Conservation (phyloP, 1,140 invertebrate genomes). For the Augochlora pura region DNA sequence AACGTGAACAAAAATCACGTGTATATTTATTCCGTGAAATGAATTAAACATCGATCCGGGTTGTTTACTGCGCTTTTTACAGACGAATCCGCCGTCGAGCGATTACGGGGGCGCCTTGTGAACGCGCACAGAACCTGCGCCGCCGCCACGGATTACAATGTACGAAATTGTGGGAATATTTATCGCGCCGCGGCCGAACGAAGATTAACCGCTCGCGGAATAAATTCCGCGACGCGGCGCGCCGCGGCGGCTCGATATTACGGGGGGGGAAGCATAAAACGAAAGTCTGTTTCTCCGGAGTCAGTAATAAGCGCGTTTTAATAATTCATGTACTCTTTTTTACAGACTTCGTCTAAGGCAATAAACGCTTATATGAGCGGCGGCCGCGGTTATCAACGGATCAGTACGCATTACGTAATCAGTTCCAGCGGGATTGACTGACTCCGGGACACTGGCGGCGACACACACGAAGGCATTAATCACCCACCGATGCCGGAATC, state of each 20-base stretch:
- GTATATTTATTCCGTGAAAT: too few relatives aligned
- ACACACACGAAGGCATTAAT: background rate
- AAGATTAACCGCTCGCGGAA: background rate
- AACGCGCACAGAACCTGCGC: too few relatives aligned
- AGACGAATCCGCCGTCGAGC: too few relatives aligned
- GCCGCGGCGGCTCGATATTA: background rate
- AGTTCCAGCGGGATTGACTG: background rate
- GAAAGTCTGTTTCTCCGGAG: background rate
- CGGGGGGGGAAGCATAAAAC: background rate
- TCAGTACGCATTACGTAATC: background rate
- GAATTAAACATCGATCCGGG: too few relatives aligned
- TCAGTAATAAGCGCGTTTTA: slow-evolving; percentile 7
- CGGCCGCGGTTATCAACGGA: background rate
- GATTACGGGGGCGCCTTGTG: too few relatives aligned
- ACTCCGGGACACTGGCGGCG: background rate
- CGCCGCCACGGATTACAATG: background rate
- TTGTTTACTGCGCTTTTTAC: too few relatives aligned
- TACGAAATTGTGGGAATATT: background rate
- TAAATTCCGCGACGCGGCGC: background rate
- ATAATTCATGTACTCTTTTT: slow-evolving; percentile 24
- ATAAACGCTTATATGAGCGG: slow-evolving; percentile 6
- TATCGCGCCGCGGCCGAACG: background rate
- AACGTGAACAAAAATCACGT: too few relatives aligned
- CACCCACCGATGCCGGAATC: background rate
- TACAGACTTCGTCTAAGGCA: background rate